Percentiles rank a stretch among this genome's conserved stretches.
Conservation (phyloP, 2,888 invertebrate genomes). For the Yponomeuta sedellus region DNA sequence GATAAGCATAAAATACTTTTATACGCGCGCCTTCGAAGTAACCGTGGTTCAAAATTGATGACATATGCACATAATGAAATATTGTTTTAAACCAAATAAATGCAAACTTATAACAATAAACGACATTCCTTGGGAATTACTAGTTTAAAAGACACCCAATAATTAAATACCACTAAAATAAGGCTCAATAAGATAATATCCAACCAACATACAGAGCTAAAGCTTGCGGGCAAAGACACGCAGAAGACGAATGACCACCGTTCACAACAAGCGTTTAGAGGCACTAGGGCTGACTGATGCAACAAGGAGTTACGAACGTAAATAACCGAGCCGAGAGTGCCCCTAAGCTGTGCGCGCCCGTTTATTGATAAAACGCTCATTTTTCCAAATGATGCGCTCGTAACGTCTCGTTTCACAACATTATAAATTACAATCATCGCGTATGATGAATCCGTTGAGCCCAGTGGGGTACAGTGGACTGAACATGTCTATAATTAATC, state of each 20-base stretch:
- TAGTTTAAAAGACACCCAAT: no score
- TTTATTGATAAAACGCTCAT: conserved; percentile 51
- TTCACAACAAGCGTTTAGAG: neutral
- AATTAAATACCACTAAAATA: no score
- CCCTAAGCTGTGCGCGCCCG: neutral
- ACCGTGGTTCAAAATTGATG: no score
- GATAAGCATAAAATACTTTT: no score
- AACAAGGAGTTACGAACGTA: neutral
- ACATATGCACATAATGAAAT: no score
- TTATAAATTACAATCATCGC: conserved; percentile 47
- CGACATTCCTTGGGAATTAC: no score
- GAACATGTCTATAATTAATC: neutral
- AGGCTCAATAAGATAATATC: no score
- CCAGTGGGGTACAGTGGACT: neutral
- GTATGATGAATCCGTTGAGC: conserved; percentile 34
- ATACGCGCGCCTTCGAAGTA: no score
- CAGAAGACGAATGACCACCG: neutral
- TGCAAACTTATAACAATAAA: no score
- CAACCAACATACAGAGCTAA: neutral
- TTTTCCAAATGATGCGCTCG: conserved; percentile 42
- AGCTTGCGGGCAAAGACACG: neutral
- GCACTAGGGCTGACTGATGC: neutral
- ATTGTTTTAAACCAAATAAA: no score
- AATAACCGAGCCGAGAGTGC: neutral
- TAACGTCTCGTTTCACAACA: conserved; percentile 23